phyloP scores from a whole-genome alignment of 2,113 vertebrate genomes.

The Paraplagusia blochii region DNA sequence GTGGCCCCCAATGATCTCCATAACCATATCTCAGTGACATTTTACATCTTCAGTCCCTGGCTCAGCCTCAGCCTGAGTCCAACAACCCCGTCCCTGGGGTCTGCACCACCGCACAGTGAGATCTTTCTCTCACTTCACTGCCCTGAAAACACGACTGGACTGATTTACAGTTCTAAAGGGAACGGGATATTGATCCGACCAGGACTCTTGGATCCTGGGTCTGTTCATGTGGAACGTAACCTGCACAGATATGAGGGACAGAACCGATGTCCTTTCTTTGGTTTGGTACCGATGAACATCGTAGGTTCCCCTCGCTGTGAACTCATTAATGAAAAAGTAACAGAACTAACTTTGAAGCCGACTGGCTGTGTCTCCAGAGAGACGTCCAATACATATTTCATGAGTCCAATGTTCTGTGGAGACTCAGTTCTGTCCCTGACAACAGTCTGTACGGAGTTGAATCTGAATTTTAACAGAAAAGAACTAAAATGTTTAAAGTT shows the following conservation, averaged over 20 bases:
- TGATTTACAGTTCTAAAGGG: slow-evolving; percentile 37
- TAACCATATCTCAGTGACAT: slow-evolving; percentile 13
- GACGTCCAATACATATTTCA: slow-evolving; percentile 62
- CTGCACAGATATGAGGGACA: slow-evolving; percentile 24
- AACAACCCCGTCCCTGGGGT: slow-evolving; percentile 14
- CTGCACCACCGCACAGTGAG: slow-evolving; percentile 10
- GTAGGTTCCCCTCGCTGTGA: slow-evolving; percentile 15
- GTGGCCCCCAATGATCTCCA: too few species aligned
- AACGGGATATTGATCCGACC: slow-evolving; percentile 55
- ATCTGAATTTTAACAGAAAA: too few species aligned
- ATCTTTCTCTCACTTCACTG: slow-evolving; percentile 21
- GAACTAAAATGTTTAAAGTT: too few species aligned
- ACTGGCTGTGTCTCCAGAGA: slow-evolving; percentile 50
- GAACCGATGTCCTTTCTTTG: slow-evolving; percentile 7
- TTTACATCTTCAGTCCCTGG: background rate
- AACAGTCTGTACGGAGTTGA: too few species aligned
- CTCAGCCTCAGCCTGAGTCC: background rate
- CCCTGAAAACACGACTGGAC: slow-evolving; percentile 29
- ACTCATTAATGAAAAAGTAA: slow-evolving; percentile 29
- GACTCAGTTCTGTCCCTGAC: slow-evolving; percentile 40
- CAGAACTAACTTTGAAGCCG: slow-evolving; percentile 55
- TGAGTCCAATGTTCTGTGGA: slow-evolving; percentile 40
- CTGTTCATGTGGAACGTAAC: slow-evolving; percentile 32
- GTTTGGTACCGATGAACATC: slow-evolving; percentile 7
- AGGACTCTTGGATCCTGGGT: slow-evolving; percentile 41